Evolutionary conservation across 1,140 invertebrate genomes (phyloP).

Genomic region (Solenopsis fugax): DNA sequence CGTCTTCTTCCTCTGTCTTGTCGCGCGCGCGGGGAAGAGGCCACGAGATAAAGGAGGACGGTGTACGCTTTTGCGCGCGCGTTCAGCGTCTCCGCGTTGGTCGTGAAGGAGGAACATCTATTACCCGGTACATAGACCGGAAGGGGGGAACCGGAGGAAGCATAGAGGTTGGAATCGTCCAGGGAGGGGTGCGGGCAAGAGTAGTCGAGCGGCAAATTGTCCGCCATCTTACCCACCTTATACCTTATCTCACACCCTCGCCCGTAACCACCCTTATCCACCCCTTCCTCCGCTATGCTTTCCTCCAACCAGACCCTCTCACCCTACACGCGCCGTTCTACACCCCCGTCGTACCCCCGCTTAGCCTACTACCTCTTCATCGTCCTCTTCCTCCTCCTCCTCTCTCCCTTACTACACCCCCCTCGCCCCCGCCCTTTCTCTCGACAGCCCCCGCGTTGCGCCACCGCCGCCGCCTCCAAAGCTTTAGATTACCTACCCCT

Average conservation of each 20-base stretch:
- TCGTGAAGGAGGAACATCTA: slow-evolving; percentile 85
- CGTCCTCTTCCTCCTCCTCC: slow-evolving; percentile 43
- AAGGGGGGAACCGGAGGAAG: slow-evolving; percentile 70
- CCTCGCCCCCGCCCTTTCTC: slow-evolving; percentile 66
- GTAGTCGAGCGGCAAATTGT: slow-evolving; percentile 87
- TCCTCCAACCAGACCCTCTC: slow-evolving; percentile 73
- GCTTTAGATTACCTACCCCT: slow-evolving; percentile 86
- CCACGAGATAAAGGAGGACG: slow-evolving; percentile 70
- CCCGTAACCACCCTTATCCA: slow-evolving; percentile 73
- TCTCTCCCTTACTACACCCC: slow-evolving; percentile 35
- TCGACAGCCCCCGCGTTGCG: slow-evolving; percentile 69
- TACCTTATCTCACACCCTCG: slow-evolving; percentile 83
- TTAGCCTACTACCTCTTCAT: slow-evolving; percentile 51
- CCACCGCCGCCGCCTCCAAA: slow-evolving; percentile 82
- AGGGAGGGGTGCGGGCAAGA: slow-evolving; percentile 84
- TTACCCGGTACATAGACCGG: slow-evolving; percentile 83
- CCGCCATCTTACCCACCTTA: slow-evolving; percentile 87
- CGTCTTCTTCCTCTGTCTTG: background rate
- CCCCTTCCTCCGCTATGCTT: slow-evolving; percentile 64
- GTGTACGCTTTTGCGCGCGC: slow-evolving; percentile 73
- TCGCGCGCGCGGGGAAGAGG: slow-evolving; percentile 15
- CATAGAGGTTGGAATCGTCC: slow-evolving; percentile 75
- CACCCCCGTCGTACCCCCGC: background rate
- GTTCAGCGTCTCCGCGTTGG: slow-evolving; percentile 76
- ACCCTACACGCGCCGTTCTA: slow-evolving; percentile 56